A percentile compares a stretch with the other conserved stretches of the same genome.
Evolutionary conservation across 2,888 invertebrate genomes (phyloP).

Genomic region (Patella pellucida): DNA sequence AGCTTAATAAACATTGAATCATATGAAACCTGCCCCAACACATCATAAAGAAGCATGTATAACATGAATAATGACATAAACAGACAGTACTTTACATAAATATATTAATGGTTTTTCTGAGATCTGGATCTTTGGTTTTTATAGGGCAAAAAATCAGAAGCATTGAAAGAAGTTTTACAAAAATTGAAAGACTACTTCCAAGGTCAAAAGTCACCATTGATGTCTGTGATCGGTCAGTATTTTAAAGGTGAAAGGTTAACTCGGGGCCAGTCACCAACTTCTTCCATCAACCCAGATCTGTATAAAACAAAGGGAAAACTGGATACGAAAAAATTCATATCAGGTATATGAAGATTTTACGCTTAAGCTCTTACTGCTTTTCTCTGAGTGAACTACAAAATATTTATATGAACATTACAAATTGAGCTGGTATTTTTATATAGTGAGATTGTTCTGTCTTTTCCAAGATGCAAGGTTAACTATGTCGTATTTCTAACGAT

Average conservation of each 20-base stretch:
- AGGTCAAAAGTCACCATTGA: slow-evolving; percentile 46
- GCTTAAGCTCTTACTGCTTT: not conserved
- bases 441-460: too few relatives aligned
- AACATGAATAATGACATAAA: not conserved
- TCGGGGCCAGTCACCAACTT: not conserved
- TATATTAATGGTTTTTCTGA: not conserved
- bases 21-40: too few relatives aligned
- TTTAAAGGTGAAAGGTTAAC: slow-evolving; percentile 25
- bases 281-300: slow-evolving; percentile 17
- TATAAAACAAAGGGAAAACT: slow-evolving; percentile 20
- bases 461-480: too few relatives aligned
- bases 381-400: too few relatives aligned
- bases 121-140: slow-evolving; percentile 18
- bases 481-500: too few relatives aligned
- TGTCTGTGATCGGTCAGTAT: slow-evolving; percentile 49
- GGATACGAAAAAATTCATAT: slow-evolving; percentile 15
- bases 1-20: too few relatives aligned
- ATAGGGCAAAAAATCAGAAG: slow-evolving; percentile 37
- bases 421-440: too few relatives aligned
- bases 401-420: too few relatives aligned
- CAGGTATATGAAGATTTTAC: slow-evolving; percentile 19
- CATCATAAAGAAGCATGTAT: too few relatives aligned
- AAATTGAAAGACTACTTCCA: slow-evolving; percentile 36
- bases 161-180: slow-evolving; percentile 43
- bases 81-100: not conserved